These are phyloP conservation scores for Iselma pallidipennis DNA, from an alignment of 2,888 invertebrate genomes.

Conservation along the genomic window DNA sequence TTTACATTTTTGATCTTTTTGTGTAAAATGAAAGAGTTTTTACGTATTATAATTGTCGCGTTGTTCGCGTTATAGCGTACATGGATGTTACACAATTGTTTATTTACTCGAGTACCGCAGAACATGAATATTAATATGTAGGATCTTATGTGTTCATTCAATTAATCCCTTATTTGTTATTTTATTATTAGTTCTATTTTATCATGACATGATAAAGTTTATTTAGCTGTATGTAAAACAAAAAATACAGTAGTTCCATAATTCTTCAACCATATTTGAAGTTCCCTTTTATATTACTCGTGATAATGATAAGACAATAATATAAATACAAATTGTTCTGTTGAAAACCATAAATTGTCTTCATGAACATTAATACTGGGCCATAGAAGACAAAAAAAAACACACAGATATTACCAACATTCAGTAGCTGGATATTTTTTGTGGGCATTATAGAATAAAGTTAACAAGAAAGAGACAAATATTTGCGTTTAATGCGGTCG, in stretches of 20 bases:
- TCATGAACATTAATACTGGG: constrained; percentile 21
- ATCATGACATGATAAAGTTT: constrained; percentile 1
- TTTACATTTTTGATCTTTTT: no score
- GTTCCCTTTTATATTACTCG: no score
- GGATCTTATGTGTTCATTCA: constrained; percentile 40
- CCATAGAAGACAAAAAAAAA: constrained; percentile 21
- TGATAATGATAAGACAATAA: no score
- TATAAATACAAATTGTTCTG: no score
- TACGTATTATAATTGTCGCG: constrained; percentile 23
- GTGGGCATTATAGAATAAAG: constrained; percentile 3
- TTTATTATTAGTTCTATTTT: constrained; percentile 6
- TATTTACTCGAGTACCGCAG: constrained; percentile 43
- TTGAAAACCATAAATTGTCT: constrained; percentile 10
- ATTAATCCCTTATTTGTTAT: constrained; percentile 21
- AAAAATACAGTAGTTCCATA: no score
- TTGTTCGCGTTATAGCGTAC: not conserved
- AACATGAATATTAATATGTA: constrained; percentile 44
- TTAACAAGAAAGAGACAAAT: constrained; percentile 7
- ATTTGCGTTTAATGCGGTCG: constrained; percentile 11
- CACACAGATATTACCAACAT: not conserved
- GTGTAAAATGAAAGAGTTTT: no score
- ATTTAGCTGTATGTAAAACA: no score
- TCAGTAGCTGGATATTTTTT: not conserved
- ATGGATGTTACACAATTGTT: constrained; percentile 44
- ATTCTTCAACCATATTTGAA: no score